These are phyloP conservation scores for Plebejus anna DNA, from an alignment of 2,888 invertebrate genomes.

Conservation along the genomic window DNA sequence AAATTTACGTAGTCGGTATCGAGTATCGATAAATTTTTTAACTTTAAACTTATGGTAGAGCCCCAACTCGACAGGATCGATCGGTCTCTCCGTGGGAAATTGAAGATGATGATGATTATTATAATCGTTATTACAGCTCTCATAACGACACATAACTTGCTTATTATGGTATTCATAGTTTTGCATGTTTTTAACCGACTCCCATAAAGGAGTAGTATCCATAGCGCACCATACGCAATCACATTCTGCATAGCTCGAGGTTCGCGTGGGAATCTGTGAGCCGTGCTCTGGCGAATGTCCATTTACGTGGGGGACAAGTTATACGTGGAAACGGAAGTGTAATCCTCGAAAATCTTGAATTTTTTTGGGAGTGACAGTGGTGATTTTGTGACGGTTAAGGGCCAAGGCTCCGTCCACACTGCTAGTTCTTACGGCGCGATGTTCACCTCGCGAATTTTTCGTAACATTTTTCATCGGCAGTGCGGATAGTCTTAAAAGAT, in stretches of 20 bases:
- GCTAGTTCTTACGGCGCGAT: too few species aligned
- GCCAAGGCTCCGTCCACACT: too few species aligned
- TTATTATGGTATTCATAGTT: not conserved
- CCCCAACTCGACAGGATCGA: too few species aligned
- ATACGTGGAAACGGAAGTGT: not conserved
- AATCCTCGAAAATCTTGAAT: slow-evolving; percentile 1
- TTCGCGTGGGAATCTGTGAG: slow-evolving; percentile 18
- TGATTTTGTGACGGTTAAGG: too few species aligned
- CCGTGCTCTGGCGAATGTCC: slow-evolving; percentile 19
- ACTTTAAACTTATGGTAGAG: too few species aligned
- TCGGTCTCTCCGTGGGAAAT: not conserved
- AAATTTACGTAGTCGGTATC: too few species aligned
- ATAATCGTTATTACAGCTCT: not conserved
- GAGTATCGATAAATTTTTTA: too few species aligned
- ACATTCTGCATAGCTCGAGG: slow-evolving; percentile 15
- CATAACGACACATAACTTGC: not conserved
- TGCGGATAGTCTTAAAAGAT: too few species aligned
- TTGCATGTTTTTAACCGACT: slow-evolving; percentile 12
- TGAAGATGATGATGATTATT: not conserved
- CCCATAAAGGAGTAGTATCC: not conserved
- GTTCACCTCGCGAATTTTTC: too few species aligned
- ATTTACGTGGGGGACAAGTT: not conserved
- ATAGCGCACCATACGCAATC: slow-evolving; percentile 14
- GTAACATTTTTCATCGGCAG: too few species aligned
- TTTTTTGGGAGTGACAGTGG: too few species aligned